Evolutionary conservation across 1,140 invertebrate species (phyloP).

Genomic region (Delia radicum): DNA sequence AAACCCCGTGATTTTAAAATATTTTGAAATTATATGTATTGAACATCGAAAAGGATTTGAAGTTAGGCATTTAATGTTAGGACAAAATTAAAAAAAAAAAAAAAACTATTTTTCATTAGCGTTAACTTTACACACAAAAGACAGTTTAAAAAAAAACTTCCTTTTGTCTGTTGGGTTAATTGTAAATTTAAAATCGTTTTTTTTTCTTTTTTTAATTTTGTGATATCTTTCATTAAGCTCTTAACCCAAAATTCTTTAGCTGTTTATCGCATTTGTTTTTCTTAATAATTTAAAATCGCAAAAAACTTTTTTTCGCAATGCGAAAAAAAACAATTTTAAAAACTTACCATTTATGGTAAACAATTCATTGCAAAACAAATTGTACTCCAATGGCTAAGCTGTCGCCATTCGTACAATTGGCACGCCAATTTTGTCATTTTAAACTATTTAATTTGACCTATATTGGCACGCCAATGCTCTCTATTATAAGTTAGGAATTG

Average conservation of each 20-base stretch:
- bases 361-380: too few species aligned
- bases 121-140: too few species aligned
- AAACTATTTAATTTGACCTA: neutral
- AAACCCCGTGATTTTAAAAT: neutral
- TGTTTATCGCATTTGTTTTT: neutral
- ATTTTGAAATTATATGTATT: neutral
- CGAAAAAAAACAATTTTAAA: neutral
- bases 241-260: neutral
- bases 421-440: neutral
- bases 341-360: neutral
- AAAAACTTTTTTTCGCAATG: conserved; percentile 5
- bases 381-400: conserved; percentile 25
- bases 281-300: neutral
- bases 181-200: too few species aligned
- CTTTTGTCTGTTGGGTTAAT: too few species aligned
- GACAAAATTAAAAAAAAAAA: too few species aligned
- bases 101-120: too few species aligned
- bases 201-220: too few species aligned
- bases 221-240: too few species aligned
- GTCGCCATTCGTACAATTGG: conserved; percentile 28
- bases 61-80: too few species aligned
- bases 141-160: too few species aligned
- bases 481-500: neutral
- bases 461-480: conserved; percentile 3
- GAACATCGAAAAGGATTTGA: too few species aligned